phyloP scores from a whole-genome alignment of 2,888 invertebrate genomes.

The Amblyjoppa fuscipennis region DNA sequence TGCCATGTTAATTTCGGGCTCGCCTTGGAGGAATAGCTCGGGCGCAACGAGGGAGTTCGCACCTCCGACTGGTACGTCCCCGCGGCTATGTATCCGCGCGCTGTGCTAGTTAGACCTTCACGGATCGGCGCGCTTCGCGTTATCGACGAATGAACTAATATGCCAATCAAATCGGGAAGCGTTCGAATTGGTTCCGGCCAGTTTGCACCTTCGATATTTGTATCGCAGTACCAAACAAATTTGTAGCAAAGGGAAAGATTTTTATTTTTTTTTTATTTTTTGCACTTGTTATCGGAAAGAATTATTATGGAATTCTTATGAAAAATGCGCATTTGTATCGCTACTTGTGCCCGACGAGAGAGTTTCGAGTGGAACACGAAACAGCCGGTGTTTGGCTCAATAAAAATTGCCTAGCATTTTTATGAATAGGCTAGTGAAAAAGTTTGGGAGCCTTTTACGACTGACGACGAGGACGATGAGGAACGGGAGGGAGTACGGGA shows the following conservation, averaged over 20 bases:
- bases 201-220: background rate
- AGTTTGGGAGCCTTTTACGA: constrained; percentile 23
- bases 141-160: constrained; percentile 22
- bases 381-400: background rate
- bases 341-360: background rate
- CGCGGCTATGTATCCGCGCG: background rate
- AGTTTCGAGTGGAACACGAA: background rate
- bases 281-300: background rate
- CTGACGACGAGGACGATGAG: background rate
- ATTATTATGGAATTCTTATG: background rate
- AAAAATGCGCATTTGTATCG: constrained; percentile 15
- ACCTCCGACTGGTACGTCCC: background rate
- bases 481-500: background rate
- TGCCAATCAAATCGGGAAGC: background rate
- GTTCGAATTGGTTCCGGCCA: background rate
- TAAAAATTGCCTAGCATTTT: constrained; percentile 38
- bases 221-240: background rate
- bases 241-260: too few species aligned
- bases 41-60: constrained; percentile 6
- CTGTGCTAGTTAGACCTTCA: constrained; percentile 9
- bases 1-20: constrained; percentile 53
- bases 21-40: constrained; percentile 45
- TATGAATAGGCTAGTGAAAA: constrained; percentile 42
- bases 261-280: background rate
- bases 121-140: background rate